Evolutionary conservation across 2,113 vertebrate species (phyloP), one percentile per base, ranked within the genome.

Genomic region (Perognathus longimembris): DNA sequence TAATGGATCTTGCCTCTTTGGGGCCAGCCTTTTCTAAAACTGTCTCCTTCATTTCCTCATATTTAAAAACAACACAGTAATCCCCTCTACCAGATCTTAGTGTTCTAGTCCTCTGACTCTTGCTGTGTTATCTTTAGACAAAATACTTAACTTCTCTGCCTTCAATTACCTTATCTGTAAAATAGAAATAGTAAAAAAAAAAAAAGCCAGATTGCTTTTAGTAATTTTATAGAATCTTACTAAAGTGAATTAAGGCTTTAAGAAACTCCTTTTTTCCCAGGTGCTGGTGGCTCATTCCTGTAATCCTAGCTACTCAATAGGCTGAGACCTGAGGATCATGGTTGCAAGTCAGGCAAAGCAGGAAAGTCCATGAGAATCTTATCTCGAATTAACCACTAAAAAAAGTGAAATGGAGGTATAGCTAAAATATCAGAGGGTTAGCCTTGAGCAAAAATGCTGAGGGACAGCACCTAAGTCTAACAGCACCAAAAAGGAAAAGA

Each of bases 11-110:
- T 77, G 50, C 69, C 92, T n/a, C n/a, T 21, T 54, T 14, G 50
- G 45, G 73, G 15, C 59, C 74, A 74, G 10, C 45, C 40, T 76
- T 90, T 92, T 18, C 50, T 54, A 78, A 94, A 90, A 76, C 50
- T 10, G 28, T 22, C 38, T 18, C 54, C 79, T 89, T 88, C 14
- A 22, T 71, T 54, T 30, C n/a, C 67, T 71, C n/a, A 22, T 63
- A 7, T 71, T 59, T 78, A 22, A 79, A 86, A 88, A n/a, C 74
- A 75, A 36, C 54, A 42, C 78, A 89, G 64, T 64, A 45, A 30
- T 54, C 30, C 14, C 45, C 45, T 73, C 69, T 89, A 18, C 82
- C 6, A 30, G 30, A 71, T 67, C 17, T 28, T 42, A 14, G 24
- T n/a, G 3, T 61, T 14, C 54, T 80, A 3, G 69, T 67, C 36